phyloP scores from a whole-genome alignment of 2,888 invertebrate species.

The Stegana nigrithorax region DNA sequence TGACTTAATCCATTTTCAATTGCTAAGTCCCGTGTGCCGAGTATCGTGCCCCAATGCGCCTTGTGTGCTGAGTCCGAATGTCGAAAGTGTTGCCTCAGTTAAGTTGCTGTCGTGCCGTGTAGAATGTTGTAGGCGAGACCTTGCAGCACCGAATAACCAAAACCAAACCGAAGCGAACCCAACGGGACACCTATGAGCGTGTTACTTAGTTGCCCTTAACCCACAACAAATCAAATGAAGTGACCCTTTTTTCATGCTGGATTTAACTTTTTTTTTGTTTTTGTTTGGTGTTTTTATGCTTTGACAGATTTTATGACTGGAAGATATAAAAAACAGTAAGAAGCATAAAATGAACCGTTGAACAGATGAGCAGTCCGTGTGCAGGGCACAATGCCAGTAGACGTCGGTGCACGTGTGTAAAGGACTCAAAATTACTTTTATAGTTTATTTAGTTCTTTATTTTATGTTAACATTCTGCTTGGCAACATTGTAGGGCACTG shows the following conservation, averaged over 20 bases:
- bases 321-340: constrained; percentile 14
- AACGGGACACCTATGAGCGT: neutral
- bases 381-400: neutral
- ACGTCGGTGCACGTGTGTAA: neutral
- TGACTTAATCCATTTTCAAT: constrained; percentile 48
- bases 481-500: neutral
- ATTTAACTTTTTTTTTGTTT: constrained; percentile 20
- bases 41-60: neutral
- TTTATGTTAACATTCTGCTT: constrained; percentile 4
- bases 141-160: neutral
- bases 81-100: constrained; percentile 1
- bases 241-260: constrained; percentile 41
- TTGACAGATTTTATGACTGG: constrained; percentile 42
- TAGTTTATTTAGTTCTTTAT: constrained; percentile 10
- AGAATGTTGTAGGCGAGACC: neutral
- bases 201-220: constrained; percentile 1
- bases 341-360: constrained; percentile 19
- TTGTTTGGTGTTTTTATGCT: constrained; percentile 31
- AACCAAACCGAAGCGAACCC: neutral
- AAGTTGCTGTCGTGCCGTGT: no score
- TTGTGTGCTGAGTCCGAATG: constrained; percentile 9
- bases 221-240: constrained; percentile 23
- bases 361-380: neutral
- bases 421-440: constrained; percentile 9
- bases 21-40: constrained; percentile 42